These are phyloP conservation scores for Fistularia commersonii DNA, from an alignment of 2,797 vertebrate genomes.

Conservation along the genomic window DNA sequence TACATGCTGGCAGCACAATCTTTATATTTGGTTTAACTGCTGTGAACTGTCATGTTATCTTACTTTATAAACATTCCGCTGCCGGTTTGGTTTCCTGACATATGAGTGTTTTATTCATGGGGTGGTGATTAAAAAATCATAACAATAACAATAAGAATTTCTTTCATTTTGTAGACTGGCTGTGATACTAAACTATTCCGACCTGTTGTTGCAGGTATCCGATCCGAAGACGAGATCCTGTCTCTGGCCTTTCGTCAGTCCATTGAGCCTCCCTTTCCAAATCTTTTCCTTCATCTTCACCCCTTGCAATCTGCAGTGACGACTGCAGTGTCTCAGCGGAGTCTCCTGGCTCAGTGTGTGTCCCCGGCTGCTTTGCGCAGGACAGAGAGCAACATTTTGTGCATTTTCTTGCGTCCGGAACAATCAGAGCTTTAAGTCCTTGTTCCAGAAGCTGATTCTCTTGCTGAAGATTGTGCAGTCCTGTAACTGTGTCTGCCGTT, in stretches of 20 bases:
- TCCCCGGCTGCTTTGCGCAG: slow-evolving; percentile 6
- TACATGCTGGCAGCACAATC: too few species aligned
- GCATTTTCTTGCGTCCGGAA: slow-evolving; percentile 1
- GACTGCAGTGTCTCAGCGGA: slow-evolving; percentile 6
- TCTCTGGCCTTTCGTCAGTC: slow-evolving; percentile 14
- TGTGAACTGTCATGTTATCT: too few species aligned
- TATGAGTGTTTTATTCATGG: background rate
- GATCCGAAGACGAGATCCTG: slow-evolving; percentile 29
- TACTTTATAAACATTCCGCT: too few species aligned
- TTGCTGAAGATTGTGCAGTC: slow-evolving; percentile 39
- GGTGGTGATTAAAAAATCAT: too few species aligned
- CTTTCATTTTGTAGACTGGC: too few species aligned
- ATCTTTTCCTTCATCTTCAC: slow-evolving; percentile 12
- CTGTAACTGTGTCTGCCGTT: slow-evolving; percentile 20
- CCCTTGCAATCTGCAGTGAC: slow-evolving; percentile 10
- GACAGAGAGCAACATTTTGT: slow-evolving; percentile 4
- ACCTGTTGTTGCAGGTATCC: slow-evolving; percentile 61
- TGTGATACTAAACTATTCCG: too few species aligned
- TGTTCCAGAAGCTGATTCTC: slow-evolving; percentile 56
- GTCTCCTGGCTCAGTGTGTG: slow-evolving; percentile 4
- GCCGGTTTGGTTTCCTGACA: background rate
- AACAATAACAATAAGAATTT: too few species aligned
- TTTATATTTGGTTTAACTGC: too few species aligned
- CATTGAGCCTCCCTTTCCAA: slow-evolving; percentile 9
- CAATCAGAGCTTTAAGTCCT: slow-evolving; percentile 18